Conservation (phyloP, 2,888 invertebrate genomes). For the Eucera pruinosa region DNA sequence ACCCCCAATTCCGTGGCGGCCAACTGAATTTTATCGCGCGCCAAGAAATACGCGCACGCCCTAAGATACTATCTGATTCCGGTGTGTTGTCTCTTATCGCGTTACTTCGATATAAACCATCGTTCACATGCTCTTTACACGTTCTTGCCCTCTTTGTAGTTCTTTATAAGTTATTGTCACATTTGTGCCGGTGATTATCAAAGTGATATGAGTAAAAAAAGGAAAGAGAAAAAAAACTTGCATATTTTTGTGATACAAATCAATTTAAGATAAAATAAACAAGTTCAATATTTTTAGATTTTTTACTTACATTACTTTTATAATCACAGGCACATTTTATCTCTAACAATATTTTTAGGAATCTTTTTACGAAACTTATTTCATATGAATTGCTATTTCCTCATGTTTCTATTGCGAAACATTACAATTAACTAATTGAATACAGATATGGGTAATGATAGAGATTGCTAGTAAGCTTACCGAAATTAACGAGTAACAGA, state of each 20-base stretch:
- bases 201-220: no score
- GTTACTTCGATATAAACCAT: neutral
- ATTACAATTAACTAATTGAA: neutral
- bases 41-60: constrained; percentile 14
- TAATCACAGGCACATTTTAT: no score
- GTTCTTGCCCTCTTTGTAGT: neutral
- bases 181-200: no score
- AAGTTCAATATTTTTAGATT: no score
- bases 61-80: neutral
- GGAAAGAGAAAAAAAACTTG: no score
- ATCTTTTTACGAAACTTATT: neutral
- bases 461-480: neutral
- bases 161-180: neutral
- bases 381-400: neutral
- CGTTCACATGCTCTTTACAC: neutral
- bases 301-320: no score
- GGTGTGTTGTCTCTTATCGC: neutral
- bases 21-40: constrained; percentile 1
- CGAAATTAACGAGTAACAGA: neutral
- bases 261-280: no score
- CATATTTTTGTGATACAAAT: no score
- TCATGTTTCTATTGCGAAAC: neutral
- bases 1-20: constrained; percentile 2
- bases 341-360: neutral
- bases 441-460: neutral